phyloP scores from a whole-genome alignment of 1,140 invertebrate species.

The Pseudobourletiella spinata region DNA sequence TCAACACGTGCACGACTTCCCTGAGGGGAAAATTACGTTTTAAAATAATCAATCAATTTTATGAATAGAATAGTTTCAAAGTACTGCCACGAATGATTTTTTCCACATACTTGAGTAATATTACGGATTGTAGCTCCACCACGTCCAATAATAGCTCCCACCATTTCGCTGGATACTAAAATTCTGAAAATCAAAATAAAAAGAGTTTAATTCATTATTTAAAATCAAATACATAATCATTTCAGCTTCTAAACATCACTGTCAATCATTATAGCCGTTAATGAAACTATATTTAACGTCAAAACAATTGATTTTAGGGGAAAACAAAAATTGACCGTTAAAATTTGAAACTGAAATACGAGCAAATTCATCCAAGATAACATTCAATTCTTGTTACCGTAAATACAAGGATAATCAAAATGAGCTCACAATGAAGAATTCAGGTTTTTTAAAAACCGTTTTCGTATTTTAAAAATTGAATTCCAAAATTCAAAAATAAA shows the following conservation, averaged over 20 bases:
- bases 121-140: constrained; percentile 44
- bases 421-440: too few species aligned
- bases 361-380: too few species aligned
- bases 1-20: constrained; percentile 32
- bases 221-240: not conserved
- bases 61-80: too few species aligned
- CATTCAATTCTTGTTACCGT: too few species aligned
- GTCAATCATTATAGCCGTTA: not conserved
- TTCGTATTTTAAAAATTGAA: not conserved
- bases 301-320: not conserved
- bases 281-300: not conserved
- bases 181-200: constrained; percentile 45
- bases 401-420: too few species aligned
- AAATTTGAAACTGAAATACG: not conserved
- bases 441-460: too few species aligned
- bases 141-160: constrained; percentile 94
- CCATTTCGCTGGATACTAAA: constrained; percentile 91
- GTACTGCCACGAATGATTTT: not conserved
- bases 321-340: not conserved
- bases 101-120: constrained; percentile 23
- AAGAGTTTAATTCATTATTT: not conserved
- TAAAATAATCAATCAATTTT: too few species aligned
- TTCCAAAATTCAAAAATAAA: not conserved
- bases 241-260: not conserved
- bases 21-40: too few species aligned